These are phyloP conservation scores for Argyra leucocephala DNA, from an alignment of 2,888 invertebrate species.

Conservation along the genomic window DNA sequence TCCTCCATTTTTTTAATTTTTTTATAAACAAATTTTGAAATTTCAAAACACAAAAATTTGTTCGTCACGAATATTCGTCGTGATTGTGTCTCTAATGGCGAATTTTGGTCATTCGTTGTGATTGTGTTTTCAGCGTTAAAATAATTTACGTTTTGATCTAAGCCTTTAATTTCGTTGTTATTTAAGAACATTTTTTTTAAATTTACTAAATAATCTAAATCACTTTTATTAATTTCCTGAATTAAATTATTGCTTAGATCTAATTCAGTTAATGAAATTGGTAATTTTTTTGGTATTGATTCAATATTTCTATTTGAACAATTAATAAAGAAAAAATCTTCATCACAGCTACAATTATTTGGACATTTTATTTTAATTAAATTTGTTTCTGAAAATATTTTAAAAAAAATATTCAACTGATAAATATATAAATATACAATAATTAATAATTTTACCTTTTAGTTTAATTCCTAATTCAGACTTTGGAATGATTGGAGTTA, in stretches of 20 bases:
- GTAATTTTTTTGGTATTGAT: constrained; percentile 45
- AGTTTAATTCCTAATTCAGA: background rate
- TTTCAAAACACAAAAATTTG: too few relatives aligned
- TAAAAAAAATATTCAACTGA: too few relatives aligned
- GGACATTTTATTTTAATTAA: constrained; percentile 31
- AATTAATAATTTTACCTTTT: background rate
- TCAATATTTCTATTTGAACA: constrained; percentile 47
- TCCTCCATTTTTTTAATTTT: too few relatives aligned
- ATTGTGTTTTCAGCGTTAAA: too few relatives aligned
- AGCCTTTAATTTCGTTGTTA: constrained; percentile 32
- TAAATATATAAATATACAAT: too few relatives aligned
- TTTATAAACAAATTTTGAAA: too few relatives aligned
- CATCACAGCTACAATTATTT: constrained; percentile 34
- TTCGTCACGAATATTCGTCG: too few relatives aligned
- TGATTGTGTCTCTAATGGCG: too few relatives aligned
- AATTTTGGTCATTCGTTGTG: too few relatives aligned
- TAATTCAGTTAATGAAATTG: constrained; percentile 34
- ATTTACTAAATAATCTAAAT: constrained; percentile 34
- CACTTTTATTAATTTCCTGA: constrained; percentile 31
- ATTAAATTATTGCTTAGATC: constrained; percentile 41
- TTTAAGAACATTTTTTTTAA: constrained; percentile 36
- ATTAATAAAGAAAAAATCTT: constrained; percentile 39
- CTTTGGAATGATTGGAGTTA: background rate
- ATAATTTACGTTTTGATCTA: constrained; percentile 36
- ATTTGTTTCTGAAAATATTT: too few relatives aligned